Base-by-base conservation (phyloP, 2,888 invertebrate genomes). In the Muschampia plurimacula region DNA sequence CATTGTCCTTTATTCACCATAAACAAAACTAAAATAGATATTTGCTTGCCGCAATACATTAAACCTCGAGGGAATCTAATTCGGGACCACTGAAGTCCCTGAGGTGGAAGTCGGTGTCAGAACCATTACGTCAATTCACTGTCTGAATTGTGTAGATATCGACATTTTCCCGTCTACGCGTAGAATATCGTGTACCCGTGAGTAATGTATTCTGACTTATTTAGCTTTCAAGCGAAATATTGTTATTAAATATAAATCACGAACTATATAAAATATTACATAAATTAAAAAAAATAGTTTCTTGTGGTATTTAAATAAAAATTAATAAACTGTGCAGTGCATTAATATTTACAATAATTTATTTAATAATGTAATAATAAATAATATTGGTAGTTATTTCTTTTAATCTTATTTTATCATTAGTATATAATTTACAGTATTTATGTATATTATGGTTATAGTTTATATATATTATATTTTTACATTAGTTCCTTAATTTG, bases 81-180 rank as follows among this genome's bases (percentile, higher is more conserved):
- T 55, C 52, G 9, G 52, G 52, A 52, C 15, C 52, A 52, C 15
- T 52, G 52, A 52, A 15, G 52, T 52, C n/a, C n/a, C n/a, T n/a
- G n/a, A n/a, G n/a, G n/a, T n/a, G 36, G 46, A 32, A 32, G 44
- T 65, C 39, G 57, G 65, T 59, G 59, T 36, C 36, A 59, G 59
- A 36, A 59, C 28, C 59, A 59, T 36, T 59, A 59, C 36, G 52
- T 52, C 52, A 52, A 52, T 55, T 55, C 52, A 55, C 52, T 22
- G 52, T 55, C 52, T 15, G 52, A 55, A 55, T 55, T 15, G 15
- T 52, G 52, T 52, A 4, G 52, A 52, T 52, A 52, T 52, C 52
- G 52, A 52, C 52, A 52, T 52, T 52, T 15, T 15, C 52, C 15
- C 15, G 3, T 52, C 59, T 59, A 59, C 28, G 2, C 59, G 59